Evolutionary conservation across 2,113 vertebrate species (phyloP).

Genomic region (Tringa solitaria): DNA sequence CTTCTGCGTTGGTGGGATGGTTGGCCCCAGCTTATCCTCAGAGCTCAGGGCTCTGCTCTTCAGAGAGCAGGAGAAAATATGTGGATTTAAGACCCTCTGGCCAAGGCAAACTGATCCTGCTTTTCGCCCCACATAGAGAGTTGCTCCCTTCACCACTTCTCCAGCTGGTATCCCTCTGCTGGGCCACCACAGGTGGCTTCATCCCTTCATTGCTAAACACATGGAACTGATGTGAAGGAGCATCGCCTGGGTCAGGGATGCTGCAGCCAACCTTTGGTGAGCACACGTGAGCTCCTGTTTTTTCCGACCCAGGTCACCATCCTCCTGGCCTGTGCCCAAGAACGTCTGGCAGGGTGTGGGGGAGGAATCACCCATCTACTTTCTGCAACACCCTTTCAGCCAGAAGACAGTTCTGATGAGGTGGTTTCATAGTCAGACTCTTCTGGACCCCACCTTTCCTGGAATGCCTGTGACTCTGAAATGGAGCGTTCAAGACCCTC

Average conservation of each 20-base stretch:
- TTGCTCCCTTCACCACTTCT: background rate
- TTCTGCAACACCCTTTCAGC: background rate
- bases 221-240: background rate
- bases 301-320: background rate
- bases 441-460: fast-evolving
- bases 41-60: background rate
- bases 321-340: background rate
- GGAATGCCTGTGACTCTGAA: background rate
- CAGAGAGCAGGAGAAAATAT: background rate
- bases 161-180: background rate
- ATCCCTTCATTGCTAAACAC: background rate
- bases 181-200: background rate
- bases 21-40: no score
- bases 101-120: background rate
- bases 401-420: background rate
- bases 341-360: background rate
- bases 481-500: background rate
- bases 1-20: background rate
- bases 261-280: background rate
- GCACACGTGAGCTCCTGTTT: background rate
- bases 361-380: fast-evolving
- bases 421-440: background rate
- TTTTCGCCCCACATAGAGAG: background rate
- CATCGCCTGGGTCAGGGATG: fast-evolving
- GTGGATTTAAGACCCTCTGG: background rate